These are phyloP conservation scores for Odocoileus virginianus DNA, from an alignment of 2,113 vertebrate genomes.

Conservation along the genomic window DNA sequence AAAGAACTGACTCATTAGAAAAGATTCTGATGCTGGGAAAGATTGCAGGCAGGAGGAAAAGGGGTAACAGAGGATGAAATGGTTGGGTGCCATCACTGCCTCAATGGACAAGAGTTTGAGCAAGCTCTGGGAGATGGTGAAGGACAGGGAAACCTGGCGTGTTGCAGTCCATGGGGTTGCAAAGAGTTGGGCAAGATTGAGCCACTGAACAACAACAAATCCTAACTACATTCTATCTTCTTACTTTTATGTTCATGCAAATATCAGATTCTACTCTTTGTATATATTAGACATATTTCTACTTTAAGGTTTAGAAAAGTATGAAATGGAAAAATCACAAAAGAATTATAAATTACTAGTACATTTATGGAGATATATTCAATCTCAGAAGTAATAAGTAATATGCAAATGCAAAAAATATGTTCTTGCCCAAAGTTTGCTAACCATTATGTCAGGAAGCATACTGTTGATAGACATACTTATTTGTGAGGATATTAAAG, in stretches of 20 bases:
- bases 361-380: background rate
- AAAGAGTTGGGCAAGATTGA: background rate
- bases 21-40: background rate
- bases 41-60: background rate
- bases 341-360: background rate
- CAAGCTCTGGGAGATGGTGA: background rate
- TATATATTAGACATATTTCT: background rate
- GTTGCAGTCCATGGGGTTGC: background rate
- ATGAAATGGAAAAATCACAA: background rate
- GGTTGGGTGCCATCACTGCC: background rate
- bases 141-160: background rate
- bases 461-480: background rate
- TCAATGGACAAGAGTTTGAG: background rate
- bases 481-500: slow-evolving; percentile 9
- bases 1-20: background rate
- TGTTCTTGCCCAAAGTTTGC: background rate
- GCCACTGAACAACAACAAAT: background rate
- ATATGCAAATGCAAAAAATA: background rate
- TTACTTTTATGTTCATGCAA: background rate
- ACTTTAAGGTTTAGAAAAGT: background rate
- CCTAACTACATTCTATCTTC: background rate
- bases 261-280: background rate
- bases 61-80: background rate
- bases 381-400: background rate
- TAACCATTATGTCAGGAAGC: background rate